These are phyloP conservation scores for Enteromius viviparus DNA, from an alignment of 2,797 vertebrate species.

Conservation along the genomic window DNA sequence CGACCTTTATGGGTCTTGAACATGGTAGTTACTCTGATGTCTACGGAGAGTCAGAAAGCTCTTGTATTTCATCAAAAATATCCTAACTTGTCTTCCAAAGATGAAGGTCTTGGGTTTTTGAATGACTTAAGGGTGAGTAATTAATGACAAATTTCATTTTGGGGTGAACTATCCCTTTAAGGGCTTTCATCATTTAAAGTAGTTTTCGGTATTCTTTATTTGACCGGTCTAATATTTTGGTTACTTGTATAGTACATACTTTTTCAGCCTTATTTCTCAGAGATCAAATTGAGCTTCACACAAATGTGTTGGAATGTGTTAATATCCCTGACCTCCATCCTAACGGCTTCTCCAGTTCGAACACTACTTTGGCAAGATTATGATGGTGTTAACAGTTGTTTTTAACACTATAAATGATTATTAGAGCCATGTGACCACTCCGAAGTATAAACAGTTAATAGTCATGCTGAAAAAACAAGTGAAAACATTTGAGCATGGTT, in stretches of 20 bases:
- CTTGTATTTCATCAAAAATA: neutral
- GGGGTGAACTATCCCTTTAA: neutral
- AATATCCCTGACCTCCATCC: neutral
- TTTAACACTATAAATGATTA: neutral
- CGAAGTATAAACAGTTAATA: constrained; percentile 3
- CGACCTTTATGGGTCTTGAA: neutral
- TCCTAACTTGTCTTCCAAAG: neutral
- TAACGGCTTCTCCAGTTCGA: neutral
- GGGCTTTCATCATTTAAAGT: neutral
- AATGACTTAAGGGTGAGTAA: neutral
- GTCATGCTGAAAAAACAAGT: constrained; percentile 7
- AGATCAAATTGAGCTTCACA: neutral
- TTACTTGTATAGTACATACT: neutral
- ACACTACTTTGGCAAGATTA: neutral
- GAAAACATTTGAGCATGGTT: constrained; percentile 46
- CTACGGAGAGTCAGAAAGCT: neutral
- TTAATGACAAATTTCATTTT: neutral
- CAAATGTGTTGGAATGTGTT: neutral
- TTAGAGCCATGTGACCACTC: neutral
- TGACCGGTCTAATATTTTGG: neutral
- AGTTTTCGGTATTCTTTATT: neutral
- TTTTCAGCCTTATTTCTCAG: neutral
- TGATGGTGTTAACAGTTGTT: neutral
- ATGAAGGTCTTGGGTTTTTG: neutral
- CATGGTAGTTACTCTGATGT: neutral